phyloP scores from a whole-genome alignment of 2,888 invertebrate genomes.

The Calliopum simillimum region DNA sequence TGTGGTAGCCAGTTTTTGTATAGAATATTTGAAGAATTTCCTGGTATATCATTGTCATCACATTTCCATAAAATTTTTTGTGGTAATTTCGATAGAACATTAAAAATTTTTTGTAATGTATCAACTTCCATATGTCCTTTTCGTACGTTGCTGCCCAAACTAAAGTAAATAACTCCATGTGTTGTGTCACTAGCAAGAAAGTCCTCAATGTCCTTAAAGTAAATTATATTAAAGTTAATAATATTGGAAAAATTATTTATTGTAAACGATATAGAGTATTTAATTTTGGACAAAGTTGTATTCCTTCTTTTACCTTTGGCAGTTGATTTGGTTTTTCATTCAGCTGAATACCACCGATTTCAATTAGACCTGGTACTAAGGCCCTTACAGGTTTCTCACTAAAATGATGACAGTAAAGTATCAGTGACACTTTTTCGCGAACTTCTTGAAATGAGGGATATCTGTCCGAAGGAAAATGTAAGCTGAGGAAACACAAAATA shows the following conservation, averaged over 20 bases:
- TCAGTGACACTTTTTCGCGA: constrained; percentile 52
- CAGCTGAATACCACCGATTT: constrained; percentile 63
- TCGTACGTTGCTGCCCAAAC: constrained; percentile 66
- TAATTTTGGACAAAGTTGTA: background rate
- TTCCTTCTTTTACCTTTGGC: constrained; percentile 45
- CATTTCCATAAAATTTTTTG: constrained; percentile 76
- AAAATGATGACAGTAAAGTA: constrained; percentile 59
- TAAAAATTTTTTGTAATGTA: constrained; percentile 69
- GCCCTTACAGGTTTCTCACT: constrained; percentile 59
- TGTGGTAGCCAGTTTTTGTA: constrained; percentile 74
- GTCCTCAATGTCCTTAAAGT: constrained; percentile 54
- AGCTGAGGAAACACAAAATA: too few relatives aligned
- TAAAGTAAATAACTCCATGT: constrained; percentile 67
- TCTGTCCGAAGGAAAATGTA: constrained; percentile 46
- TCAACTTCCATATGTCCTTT: constrained; percentile 65
- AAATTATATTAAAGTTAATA: too few relatives aligned
- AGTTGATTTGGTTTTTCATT: constrained; percentile 50
- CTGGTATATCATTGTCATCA: constrained; percentile 60
- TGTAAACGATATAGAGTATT: background rate
- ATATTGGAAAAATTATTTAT: too few relatives aligned
- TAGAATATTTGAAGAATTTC: constrained; percentile 62
- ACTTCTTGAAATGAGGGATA: constrained; percentile 53
- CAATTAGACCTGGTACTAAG: constrained; percentile 56
- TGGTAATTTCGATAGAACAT: constrained; percentile 71
- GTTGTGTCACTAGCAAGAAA: constrained; percentile 57